Evolutionary conservation across 2,888 invertebrate species (phyloP).

Genomic region (Apamea sordens): DNA sequence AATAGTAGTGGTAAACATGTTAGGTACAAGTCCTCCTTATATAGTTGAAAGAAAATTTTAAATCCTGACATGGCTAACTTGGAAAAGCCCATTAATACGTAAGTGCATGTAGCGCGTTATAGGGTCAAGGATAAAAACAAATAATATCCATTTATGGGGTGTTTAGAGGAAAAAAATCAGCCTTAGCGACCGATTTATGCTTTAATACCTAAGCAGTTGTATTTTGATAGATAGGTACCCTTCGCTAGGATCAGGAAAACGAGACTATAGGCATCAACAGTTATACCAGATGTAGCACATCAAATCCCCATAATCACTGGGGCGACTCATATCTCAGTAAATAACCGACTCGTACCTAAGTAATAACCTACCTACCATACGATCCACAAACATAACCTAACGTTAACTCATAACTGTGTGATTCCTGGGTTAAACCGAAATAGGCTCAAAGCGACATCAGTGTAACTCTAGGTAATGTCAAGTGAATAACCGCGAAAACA

Average conservation of each 20-base stretch:
- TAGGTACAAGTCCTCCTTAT: background rate
- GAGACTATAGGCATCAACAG: background rate
- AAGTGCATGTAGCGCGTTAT: background rate
- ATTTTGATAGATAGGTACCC: background rate
- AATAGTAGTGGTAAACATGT: constrained; percentile 5
- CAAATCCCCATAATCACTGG: constrained; percentile 1
- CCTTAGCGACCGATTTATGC: background rate
- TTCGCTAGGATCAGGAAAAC: background rate
- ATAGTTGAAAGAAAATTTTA: background rate
- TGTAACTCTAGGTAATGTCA: background rate
- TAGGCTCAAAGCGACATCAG: constrained; percentile 11
- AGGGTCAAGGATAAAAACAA: constrained; percentile 17
- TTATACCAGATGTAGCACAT: background rate
- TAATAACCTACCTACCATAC: background rate
- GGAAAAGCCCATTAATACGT: constrained; percentile 6
- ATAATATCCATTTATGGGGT: background rate
- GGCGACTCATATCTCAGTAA: background rate
- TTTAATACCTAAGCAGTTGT: background rate
- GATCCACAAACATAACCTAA: constrained; percentile 6
- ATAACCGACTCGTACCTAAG: background rate
- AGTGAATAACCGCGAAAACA: constrained; percentile 31
- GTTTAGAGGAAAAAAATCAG: background rate
- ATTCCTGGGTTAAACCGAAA: constrained; percentile 23
- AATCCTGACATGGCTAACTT: background rate
- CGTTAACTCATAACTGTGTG: background rate